These are phyloP conservation scores for Mechanitis messenoides DNA, from an alignment of 2,888 invertebrate genomes.

Conservation along the genomic window DNA sequence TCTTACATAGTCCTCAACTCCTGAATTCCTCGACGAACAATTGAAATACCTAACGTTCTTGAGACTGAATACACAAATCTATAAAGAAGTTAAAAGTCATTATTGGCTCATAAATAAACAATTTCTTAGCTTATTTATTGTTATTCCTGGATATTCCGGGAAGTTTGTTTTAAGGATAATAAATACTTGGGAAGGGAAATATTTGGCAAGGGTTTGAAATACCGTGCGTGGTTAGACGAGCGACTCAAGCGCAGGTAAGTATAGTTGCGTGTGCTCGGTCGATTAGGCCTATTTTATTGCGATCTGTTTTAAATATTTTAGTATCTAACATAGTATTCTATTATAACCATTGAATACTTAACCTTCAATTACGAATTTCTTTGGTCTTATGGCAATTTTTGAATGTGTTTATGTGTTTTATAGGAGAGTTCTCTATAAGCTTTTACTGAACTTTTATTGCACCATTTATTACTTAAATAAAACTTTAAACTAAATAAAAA, in stretches of 20 bases:
- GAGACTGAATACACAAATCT: conserved; percentile 33
- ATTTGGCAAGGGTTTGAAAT: conserved; percentile 48
- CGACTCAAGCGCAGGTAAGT: conserved; percentile 66
- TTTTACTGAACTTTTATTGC: neutral
- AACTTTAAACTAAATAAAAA: no score
- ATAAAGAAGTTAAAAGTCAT: conserved; percentile 33
- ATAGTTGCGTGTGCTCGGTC: conserved; percentile 69
- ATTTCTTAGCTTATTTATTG: conserved; percentile 32
- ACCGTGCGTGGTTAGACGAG: conserved; percentile 46
- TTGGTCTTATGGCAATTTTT: neutral
- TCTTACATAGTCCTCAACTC: conserved; percentile 1
- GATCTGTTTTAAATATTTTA: conserved; percentile 52
- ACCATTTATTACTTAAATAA: no score
- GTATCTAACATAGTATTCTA: conserved; percentile 13
- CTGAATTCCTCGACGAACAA: conserved; percentile 3
- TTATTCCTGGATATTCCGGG: conserved; percentile 32
- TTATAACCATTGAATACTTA: conserved; percentile 1
- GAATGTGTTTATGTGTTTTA: neutral
- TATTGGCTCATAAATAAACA: conserved; percentile 32
- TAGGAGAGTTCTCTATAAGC: neutral
- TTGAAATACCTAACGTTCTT: conserved; percentile 8
- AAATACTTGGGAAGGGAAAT: conserved; percentile 39
- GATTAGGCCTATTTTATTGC: conserved; percentile 64
- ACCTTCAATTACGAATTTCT: conserved; percentile 4
- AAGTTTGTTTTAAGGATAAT: conserved; percentile 38